Base-by-base conservation (phyloP, 1,140 invertebrate genomes). In the Himalopsyche phryganea region DNA sequence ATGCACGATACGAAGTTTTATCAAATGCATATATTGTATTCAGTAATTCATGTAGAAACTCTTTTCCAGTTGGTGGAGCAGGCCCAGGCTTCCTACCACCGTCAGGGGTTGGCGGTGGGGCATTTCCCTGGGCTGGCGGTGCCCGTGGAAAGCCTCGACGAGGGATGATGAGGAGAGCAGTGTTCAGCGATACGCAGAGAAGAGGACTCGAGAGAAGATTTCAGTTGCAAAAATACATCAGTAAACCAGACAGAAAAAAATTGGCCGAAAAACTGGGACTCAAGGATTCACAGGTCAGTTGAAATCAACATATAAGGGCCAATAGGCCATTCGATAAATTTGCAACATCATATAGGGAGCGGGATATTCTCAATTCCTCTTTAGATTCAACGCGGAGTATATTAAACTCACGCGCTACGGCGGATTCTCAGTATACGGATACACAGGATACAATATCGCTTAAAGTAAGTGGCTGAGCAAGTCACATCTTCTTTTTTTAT, bases 151-250 rank as follows among this genome's bases (percentile, higher is more conserved):
- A 92, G 71, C 90, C 90, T 0, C 81, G 94, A 2, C 78, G 94
- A 7, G 94, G 94, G 0, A 97, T 98, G 93, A 92, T 98, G 87
- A 77, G 94, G 20, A 76, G 96, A 53, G 94, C 95, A 0, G 96
- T 98, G 0, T 91, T 92, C 76, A 96, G 91, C 45, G 94, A 96
- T 69, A 83, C 94, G 0, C 96, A 98, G 69, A 77, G 95, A 47
- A 93, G 96, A 65, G 95, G 95, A 0, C 78, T 98, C 47, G 96
- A 98, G 76, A 90, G 94, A 65, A 76, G 94, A 66, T 98, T 98
- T 75, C 92, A 95, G 72, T 83, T 95, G n/a, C 95, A 98, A 75
- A 97, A 98, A 74, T 98, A 98, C 74, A 98, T 98, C 68, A 96
- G 92, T 55, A 98, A 98, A 73, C 94, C 94, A 0, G 95, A 98